Base-by-base conservation (phyloP, 2,113 vertebrate species). In the Setophaga coronata region DNA sequence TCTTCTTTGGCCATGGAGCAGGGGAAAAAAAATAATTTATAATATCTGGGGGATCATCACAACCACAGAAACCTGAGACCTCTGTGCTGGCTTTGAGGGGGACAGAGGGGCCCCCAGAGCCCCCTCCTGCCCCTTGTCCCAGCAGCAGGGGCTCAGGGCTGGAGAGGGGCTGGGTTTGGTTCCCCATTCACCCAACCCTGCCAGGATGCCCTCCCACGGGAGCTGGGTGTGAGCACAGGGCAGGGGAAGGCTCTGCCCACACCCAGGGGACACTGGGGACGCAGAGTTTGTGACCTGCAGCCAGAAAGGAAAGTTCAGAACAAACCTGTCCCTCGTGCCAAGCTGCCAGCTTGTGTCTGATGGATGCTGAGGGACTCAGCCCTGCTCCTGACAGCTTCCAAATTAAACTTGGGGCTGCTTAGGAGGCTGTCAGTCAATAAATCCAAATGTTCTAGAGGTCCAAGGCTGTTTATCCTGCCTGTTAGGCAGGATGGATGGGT, bases 321-420 rank as follows among this genome's bases (percentile, higher is more conserved):
- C 51, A 7, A 48, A 11, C 12, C 62, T 18, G 79, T 31, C 31
- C 25, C 58, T 29, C 1, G 33, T 62, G 87, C 71, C 83, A 24
- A 17, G 87, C 42, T 77, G 54, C 87, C 83, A 83, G 62, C 40
- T 31, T 26, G 72, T 14, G 51, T 7, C 28, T 77, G 91, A 62
- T 38, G 87, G 4, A 36, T 0, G 6, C 77, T 15, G 67, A 81
- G 66, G 69, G 65, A 64, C n/a, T 24, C 64, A 89, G 77, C 80
- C 45, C 24, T 50, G 21, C 23, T 66, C 72, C 89, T 94, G 91
- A 74, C 96, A 96, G 95, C 87, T 91, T 10, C 93, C 93, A 95
- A 54, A 96, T 96, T 84, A 95, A 94, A 93, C 77, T 20, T 18
- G 1, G 51, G 83, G 93, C 91, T 93, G 45, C 70, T 95, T 23